Conservation (phyloP, 2,113 vertebrate species). For the Halichoeres trimaculatus region DNA sequence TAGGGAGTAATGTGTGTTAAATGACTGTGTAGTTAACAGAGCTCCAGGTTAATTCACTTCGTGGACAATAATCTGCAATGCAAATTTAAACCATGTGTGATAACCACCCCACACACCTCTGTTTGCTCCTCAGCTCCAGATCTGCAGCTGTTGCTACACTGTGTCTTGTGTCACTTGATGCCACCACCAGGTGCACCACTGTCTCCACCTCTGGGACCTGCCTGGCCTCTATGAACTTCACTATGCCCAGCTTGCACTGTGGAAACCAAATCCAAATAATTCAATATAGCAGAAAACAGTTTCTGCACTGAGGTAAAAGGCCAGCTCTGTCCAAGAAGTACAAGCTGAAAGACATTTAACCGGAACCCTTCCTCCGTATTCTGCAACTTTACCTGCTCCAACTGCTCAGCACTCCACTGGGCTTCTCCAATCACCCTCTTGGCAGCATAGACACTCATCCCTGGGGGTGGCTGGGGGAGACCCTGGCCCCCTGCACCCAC, state of each 20-base stretch:
- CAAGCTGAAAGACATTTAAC: neutral
- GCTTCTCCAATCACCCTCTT: slow-evolving; percentile 96
- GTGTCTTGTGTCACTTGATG: slow-evolving; percentile 96
- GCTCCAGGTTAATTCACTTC: neutral
- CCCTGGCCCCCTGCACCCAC: slow-evolving; percentile 78
- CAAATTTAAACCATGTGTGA: neutral
- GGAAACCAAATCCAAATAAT: slow-evolving; percentile 2
- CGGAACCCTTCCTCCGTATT: neutral
- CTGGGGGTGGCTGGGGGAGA: slow-evolving; percentile 95
- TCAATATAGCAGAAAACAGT: too few species aligned
- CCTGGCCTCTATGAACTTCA: slow-evolving; percentile 97
- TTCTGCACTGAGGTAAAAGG: too few species aligned
- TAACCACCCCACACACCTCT: slow-evolving; percentile 83
- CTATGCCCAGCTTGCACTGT: slow-evolving; percentile 97
- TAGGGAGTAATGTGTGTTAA: neutral
- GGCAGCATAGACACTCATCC: slow-evolving; percentile 97
- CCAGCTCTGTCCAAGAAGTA: neutral
- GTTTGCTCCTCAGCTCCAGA: slow-evolving; percentile 96
- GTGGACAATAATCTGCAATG: neutral
- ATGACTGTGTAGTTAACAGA: neutral
- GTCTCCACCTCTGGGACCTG: slow-evolving; percentile 96
- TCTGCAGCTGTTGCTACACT: slow-evolving; percentile 97
- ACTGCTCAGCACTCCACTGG: slow-evolving; percentile 95
- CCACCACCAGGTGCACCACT: slow-evolving; percentile 94
- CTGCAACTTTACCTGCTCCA: slow-evolving; percentile 89